phyloP scores from a whole-genome alignment of 2,888 invertebrate species.

The Nezara viridula region DNA sequence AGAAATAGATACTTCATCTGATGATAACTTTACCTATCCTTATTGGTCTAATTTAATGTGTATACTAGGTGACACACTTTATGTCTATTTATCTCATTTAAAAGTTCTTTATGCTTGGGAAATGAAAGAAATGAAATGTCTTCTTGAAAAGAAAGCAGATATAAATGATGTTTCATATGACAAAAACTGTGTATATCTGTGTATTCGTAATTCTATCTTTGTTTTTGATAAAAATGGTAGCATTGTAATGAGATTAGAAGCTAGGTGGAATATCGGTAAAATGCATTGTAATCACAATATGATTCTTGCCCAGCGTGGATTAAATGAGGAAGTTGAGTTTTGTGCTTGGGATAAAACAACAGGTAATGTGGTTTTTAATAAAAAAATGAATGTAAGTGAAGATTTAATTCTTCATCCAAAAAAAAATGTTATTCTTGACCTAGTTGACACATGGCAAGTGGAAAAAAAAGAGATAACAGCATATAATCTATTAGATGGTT shows the following conservation, averaged over 20 bases:
- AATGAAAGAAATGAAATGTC: slow-evolving; percentile 57
- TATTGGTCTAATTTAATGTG: slow-evolving; percentile 59
- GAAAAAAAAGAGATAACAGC: slow-evolving; percentile 58
- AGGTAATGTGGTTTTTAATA: slow-evolving; percentile 51
- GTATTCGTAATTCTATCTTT: slow-evolving; percentile 51
- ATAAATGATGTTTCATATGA: slow-evolving; percentile 57
- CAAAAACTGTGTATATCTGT: slow-evolving; percentile 53
- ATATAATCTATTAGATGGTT: slow-evolving; percentile 56
- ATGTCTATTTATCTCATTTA: slow-evolving; percentile 54
- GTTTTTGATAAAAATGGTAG: slow-evolving; percentile 57
- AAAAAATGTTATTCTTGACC: slow-evolving; percentile 58
- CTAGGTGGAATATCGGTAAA: slow-evolving; percentile 56
- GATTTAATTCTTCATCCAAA: slow-evolving; percentile 60
- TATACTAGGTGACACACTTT: slow-evolving; percentile 54
- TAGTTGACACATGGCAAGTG: slow-evolving; percentile 56
- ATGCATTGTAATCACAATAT: slow-evolving; percentile 56
- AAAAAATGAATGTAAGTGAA: slow-evolving; percentile 49
- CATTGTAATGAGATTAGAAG: slow-evolving; percentile 37
- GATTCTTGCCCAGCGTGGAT: slow-evolving; percentile 52
- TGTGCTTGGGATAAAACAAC: slow-evolving; percentile 59
- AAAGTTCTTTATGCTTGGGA: slow-evolving; percentile 59
- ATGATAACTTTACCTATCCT: slow-evolving; percentile 54
- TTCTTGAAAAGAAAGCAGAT: slow-evolving; percentile 52
- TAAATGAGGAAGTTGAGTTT: slow-evolving; percentile 54
- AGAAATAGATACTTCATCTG: slow-evolving; percentile 47